Percentiles rank a stretch among this genome's conserved stretches.
These are phyloP conservation scores for Anhinga anhinga DNA, from an alignment of 2,113 vertebrate genomes.

Conservation along the genomic window DNA sequence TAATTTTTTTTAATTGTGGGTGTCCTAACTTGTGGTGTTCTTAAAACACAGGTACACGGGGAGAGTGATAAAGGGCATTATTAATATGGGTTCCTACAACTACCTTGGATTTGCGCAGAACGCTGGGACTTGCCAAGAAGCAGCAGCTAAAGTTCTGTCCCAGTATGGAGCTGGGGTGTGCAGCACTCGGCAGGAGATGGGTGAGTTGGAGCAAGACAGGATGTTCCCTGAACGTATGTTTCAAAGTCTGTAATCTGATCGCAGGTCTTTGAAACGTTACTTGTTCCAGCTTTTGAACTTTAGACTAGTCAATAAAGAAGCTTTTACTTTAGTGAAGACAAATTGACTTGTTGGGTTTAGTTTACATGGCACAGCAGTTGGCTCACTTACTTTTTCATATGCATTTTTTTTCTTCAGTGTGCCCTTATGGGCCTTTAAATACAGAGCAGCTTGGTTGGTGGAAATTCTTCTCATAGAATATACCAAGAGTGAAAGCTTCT, in stretches of 20 bases:
- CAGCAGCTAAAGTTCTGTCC: constrained; percentile 76
- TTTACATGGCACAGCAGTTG: neutral
- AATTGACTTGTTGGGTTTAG: neutral
- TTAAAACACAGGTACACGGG: constrained; percentile 86
- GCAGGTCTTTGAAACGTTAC: neutral
- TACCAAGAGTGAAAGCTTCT: neutral
- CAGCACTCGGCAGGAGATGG: constrained; percentile 92
- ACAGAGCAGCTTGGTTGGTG: neutral
- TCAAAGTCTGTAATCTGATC: neutral
- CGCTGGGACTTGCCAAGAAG: constrained; percentile 82
- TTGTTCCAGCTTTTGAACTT: neutral
- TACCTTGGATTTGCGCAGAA: constrained; percentile 96
- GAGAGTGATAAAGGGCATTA: constrained; percentile 87
- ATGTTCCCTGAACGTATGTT: neutral
- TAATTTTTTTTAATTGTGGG: neutral
- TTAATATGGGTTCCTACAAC: constrained; percentile 99
- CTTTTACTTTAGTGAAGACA: neutral
- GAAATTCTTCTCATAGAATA: neutral
- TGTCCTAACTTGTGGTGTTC: constrained; percentile 16
- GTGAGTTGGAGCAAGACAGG: constrained; percentile 69
- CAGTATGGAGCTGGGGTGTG: constrained; percentile 88
- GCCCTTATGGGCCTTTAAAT: neutral
- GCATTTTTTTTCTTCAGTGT: neutral
- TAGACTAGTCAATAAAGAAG: neutral
- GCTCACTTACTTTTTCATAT: neutral